Percentiles rank a stretch among this genome's conserved stretches.
Evolutionary conservation across 35 echinoderm and acorn worm genomes (phyloP).

Genomic region (Ophioderma brevispina): DNA sequence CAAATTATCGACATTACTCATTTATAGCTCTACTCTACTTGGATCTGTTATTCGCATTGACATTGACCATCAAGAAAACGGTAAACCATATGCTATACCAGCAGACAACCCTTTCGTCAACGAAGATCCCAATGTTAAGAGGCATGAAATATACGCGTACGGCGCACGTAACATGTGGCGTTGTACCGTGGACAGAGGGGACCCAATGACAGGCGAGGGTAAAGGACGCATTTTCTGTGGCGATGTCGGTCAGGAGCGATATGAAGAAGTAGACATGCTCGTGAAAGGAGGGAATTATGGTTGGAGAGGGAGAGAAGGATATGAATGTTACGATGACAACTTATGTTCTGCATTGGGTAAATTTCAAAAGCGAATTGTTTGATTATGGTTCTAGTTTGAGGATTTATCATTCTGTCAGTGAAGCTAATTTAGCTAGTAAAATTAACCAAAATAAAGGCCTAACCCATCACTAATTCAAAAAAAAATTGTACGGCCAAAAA

Average conservation of each 20-base stretch:
- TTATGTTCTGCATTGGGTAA: slow-evolving; percentile 22
- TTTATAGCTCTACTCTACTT: slow-evolving; percentile 55
- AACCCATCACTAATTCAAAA: no score
- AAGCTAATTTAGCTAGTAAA: no score
- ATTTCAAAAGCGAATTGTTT: no score
- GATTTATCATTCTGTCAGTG: no score
- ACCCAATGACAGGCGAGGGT: slow-evolving; percentile 68
- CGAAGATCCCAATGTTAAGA: neutral
- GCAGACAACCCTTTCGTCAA: slow-evolving; percentile 82
- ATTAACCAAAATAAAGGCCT: no score
- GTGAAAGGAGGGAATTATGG: slow-evolving; percentile 93
- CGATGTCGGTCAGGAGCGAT: slow-evolving; percentile 83
- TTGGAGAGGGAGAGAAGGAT: slow-evolving; percentile 85
- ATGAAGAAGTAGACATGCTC: slow-evolving; percentile 93
- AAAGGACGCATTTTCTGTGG: slow-evolving; percentile 92
- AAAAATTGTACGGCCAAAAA: no score
- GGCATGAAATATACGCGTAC: slow-evolving; percentile 89
- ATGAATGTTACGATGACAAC: slow-evolving; percentile 56
- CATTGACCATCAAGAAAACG: slow-evolving; percentile 58
- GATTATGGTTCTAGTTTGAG: no score
- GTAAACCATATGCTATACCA: slow-evolving; percentile 68
- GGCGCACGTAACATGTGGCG: slow-evolving; percentile 94
- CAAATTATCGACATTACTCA: no score
- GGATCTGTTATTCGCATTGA: slow-evolving; percentile 86
- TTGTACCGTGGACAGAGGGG: slow-evolving; percentile 79